Percentiles rank a stretch among this genome's conserved stretches.
phyloP scores from a whole-genome alignment of 2,113 vertebrate genomes.

The Andinoacara biseriatus region DNA sequence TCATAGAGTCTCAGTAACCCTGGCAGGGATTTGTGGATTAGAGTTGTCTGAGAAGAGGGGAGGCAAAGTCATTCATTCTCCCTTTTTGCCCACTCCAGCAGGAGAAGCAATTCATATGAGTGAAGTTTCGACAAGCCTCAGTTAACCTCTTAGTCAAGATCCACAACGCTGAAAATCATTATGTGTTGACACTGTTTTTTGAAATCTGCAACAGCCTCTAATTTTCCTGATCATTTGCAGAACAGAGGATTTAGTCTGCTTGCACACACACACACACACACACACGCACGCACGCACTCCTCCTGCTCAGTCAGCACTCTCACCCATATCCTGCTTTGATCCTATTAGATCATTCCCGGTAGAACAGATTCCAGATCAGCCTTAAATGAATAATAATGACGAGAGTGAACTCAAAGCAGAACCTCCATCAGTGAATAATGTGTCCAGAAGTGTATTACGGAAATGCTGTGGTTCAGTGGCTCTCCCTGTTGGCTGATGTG shows the following conservation, averaged over 20 bases:
- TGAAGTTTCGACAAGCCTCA: background rate
- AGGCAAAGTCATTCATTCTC: slow-evolving; percentile 41
- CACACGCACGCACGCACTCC: background rate
- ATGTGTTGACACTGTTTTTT: background rate
- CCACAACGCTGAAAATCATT: background rate
- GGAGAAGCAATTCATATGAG: slow-evolving; percentile 3
- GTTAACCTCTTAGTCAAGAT: background rate
- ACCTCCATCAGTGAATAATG: slow-evolving; percentile 10
- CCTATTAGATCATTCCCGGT: slow-evolving; percentile 67
- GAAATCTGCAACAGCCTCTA: background rate
- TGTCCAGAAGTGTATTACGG: background rate
- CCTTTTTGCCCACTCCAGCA: slow-evolving; percentile 23
- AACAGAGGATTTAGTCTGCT: slow-evolving; percentile 40
- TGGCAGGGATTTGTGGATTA: slow-evolving; percentile 80
- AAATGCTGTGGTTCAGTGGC: slow-evolving; percentile 35
- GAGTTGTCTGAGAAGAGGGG: slow-evolving; percentile 52
- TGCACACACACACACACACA: background rate
- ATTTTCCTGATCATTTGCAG: slow-evolving; percentile 33
- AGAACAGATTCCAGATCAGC: slow-evolving; percentile 59
- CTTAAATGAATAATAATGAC: slow-evolving; percentile 15
- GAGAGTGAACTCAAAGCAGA: slow-evolving; percentile 34
- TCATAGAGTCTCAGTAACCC: slow-evolving; percentile 64
- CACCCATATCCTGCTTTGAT: slow-evolving; percentile 73
- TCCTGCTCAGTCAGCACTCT: slow-evolving; percentile 75
- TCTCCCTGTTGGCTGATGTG: slow-evolving; percentile 50